Base-by-base conservation (phyloP, 2,888 invertebrate species). In the Notodromas monacha region DNA sequence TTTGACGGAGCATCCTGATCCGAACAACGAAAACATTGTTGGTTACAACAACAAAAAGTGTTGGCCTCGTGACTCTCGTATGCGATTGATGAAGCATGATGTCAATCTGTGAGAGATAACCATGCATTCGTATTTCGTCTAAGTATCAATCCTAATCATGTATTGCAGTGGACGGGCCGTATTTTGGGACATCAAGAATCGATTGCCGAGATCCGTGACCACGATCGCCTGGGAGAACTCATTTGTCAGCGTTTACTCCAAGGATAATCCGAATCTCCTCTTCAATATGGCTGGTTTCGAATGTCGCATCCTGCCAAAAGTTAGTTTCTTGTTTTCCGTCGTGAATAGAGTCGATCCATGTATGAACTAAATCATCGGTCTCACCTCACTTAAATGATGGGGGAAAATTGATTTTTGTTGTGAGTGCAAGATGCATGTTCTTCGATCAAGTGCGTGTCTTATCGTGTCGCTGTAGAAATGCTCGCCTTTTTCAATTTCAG, bases 31-130 rank as follows among this genome's bases (percentile, higher is more conserved):
- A 49, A 99, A 99, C 49, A 96, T 99, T 42, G 96, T 99, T 2
- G 96, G 96, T 1, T 99, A 99, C 50, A 99, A 99, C 51, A 99
- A 99, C 53, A 99, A 96, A 52, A 99, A 99, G 47, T 99, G 96
- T 50, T 99, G 96, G 96, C 96, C 96, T 0, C 57, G 96, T 33
- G 96, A 99, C 51, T 86, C 96, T 1, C 60, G 96, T 32, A 99
- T 99, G 96, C 59, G 96, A 12, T 59, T 99, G 26, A 99, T 99
- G 96, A 99, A 99, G 45, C 96, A 99, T 44, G 96, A 99, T 47
- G 96, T 99, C 5, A 99, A 99, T 52, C 60, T 99, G 65, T 72
- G 48, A 61, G 68, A 56, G 30, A 10, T 10, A n/a, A n/a, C n/a
- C n/a, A n/a, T n/a, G n/a, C n/a, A n/a, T n/a, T n/a, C n/a, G n/a